phyloP scores from a whole-genome alignment of 2,113 vertebrate species.

The Pleuronectes platessa region DNA sequence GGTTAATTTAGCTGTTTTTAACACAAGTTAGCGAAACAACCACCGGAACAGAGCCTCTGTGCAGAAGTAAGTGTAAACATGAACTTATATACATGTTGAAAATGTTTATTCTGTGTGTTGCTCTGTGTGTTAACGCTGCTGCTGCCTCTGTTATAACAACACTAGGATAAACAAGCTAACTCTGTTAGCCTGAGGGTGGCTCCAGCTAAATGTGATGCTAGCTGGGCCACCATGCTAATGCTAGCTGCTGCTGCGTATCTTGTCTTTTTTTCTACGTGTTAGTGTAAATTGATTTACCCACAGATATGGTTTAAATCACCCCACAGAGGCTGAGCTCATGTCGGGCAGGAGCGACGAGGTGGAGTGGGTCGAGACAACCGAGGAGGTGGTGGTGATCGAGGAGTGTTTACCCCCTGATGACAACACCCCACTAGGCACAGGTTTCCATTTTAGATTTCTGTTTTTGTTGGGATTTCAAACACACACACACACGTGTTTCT shows the following conservation, averaged over 20 bases:
- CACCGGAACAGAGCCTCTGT: background rate
- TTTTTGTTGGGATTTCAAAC: background rate
- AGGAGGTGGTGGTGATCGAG: slow-evolving; percentile 68
- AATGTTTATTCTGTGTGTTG: too few relatives aligned
- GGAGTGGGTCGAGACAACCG: slow-evolving; percentile 72
- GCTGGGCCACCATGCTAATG: slow-evolving; percentile 4
- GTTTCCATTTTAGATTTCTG: background rate
- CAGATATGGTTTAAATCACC: background rate
- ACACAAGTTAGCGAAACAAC: background rate
- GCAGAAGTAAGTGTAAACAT: background rate
- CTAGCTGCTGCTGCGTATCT: background rate
- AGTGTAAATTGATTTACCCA: too few relatives aligned
- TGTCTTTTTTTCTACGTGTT: background rate
- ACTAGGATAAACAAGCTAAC: too few relatives aligned
- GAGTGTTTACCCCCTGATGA: slow-evolving; percentile 32
- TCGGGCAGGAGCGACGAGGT: slow-evolving; percentile 45
- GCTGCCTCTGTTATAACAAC: too few relatives aligned
- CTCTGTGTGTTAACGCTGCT: too few relatives aligned
- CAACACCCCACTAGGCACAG: background rate
- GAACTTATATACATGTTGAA: too few relatives aligned
- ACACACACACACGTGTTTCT: too few relatives aligned
- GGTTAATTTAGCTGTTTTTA: background rate
- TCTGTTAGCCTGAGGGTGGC: too few relatives aligned
- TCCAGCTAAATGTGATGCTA: background rate
- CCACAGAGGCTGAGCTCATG: slow-evolving; percentile 46